Evolutionary conservation across 2,888 invertebrate genomes (phyloP).

Genomic region (Apeira syringaria): DNA sequence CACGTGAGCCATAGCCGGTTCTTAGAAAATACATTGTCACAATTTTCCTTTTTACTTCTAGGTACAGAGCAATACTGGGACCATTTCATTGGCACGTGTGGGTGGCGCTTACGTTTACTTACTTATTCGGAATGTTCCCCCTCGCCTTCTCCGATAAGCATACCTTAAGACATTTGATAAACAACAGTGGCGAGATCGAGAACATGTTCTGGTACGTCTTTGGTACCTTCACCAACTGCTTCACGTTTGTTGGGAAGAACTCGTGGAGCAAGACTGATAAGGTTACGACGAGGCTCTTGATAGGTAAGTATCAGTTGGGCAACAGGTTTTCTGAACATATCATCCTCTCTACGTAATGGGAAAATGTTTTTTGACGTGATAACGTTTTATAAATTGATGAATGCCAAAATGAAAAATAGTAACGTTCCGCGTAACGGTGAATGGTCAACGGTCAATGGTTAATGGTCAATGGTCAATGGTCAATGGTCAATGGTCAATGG

Average conservation of each 20-base stretch:
- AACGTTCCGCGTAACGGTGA: no score
- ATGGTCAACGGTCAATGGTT: no score
- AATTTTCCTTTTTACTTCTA: constrained; percentile 45
- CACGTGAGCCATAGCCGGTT: no score
- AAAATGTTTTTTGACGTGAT: no score
- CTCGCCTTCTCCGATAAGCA: constrained; percentile 89
- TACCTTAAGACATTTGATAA: constrained; percentile 85
- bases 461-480: no score
- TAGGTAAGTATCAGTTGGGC: constrained; percentile 87
- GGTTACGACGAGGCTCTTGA: constrained; percentile 87
- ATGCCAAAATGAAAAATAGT: no score
- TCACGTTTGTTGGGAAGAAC: constrained; percentile 87
- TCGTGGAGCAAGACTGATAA: constrained; percentile 89
- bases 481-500: no score
- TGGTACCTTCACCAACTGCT: constrained; percentile 92
- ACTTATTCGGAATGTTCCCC: constrained; percentile 89
- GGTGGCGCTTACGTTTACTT: constrained; percentile 88
- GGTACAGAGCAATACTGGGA: constrained; percentile 92
- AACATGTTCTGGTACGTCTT: constrained; percentile 95
- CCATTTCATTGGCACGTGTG: constrained; percentile 93
- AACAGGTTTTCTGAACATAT: no score
- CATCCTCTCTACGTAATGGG: no score
- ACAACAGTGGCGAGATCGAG: constrained; percentile 88
- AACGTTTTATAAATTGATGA: no score
- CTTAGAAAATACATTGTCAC: no score